These are phyloP conservation scores for Limnephilus marmoratus DNA, from an alignment of 2,888 invertebrate genomes.

Conservation along the genomic window DNA sequence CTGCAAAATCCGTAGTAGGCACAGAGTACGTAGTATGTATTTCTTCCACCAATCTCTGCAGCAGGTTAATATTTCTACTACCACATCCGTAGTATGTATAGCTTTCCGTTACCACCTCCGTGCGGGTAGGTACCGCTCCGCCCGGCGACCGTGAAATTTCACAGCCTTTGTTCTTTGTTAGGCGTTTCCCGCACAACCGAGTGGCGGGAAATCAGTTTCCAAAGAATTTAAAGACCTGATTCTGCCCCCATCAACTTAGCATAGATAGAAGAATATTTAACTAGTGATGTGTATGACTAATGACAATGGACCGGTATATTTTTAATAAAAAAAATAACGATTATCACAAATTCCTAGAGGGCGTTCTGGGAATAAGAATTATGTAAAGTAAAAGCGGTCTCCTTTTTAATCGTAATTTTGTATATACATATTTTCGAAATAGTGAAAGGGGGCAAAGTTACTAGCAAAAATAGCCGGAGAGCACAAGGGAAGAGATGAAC, in stretches of 20 bases:
- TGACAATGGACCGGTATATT: too few relatives aligned
- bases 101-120: background rate
- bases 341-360: background rate
- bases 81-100: background rate
- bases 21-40: background rate
- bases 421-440: background rate
- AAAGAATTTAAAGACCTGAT: background rate
- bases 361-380: background rate
- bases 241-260: background rate
- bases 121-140: background rate
- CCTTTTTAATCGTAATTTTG: background rate
- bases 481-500: background rate
- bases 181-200: background rate
- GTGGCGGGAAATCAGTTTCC: slow-evolving; percentile 30
- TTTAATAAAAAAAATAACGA: too few relatives aligned
- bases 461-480: background rate
- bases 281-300: background rate
- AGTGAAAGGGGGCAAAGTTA: background rate
- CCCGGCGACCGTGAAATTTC: slow-evolving; percentile 33
- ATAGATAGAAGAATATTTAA: background rate
- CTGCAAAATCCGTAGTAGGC: too few relatives aligned
- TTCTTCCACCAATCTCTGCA: background rate
- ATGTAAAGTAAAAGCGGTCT: background rate
- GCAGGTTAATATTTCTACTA: background rate
- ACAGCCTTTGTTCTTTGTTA: slow-evolving; percentile 39